A percentile compares a stretch with the other conserved stretches of the same genome.
Evolutionary conservation across 2,113 vertebrate genomes (phyloP).

Genomic region (Montifringilla adamsi): DNA sequence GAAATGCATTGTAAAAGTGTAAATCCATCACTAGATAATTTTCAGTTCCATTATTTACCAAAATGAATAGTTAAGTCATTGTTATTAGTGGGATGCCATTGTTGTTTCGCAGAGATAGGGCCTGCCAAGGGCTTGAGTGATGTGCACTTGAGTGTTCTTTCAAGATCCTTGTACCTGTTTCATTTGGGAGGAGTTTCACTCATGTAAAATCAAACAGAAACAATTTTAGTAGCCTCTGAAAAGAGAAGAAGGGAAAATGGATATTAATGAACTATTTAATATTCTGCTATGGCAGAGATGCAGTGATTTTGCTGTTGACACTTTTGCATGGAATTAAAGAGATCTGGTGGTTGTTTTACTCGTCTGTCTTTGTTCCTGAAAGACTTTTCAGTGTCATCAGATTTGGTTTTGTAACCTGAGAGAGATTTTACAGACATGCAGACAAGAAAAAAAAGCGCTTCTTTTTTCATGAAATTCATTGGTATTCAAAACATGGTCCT

Average conservation of each 20-base stretch:
- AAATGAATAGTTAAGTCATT: constrained; percentile 68
- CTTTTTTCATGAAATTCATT: constrained; percentile 51
- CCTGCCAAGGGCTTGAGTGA: constrained; percentile 64
- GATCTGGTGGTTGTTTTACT: constrained; percentile 52
- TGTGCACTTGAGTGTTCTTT: constrained; percentile 63
- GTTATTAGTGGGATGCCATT: constrained; percentile 57
- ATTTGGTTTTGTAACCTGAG: constrained; percentile 55
- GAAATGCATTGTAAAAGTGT: constrained; percentile 44
- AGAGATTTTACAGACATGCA: constrained; percentile 51
- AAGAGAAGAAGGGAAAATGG: constrained; percentile 63
- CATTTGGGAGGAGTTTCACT: constrained; percentile 62
- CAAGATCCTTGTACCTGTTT: constrained; percentile 67
- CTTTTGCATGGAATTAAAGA: constrained; percentile 67
- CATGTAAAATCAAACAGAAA: constrained; percentile 70
- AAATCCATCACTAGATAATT: constrained; percentile 68
- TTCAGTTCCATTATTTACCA: constrained; percentile 65
- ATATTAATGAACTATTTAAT: constrained; percentile 70
- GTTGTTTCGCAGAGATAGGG: constrained; percentile 42
- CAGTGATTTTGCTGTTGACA: constrained; percentile 67
- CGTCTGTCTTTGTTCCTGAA: constrained; percentile 63
- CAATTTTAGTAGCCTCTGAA: constrained; percentile 65
- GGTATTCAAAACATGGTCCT: constrained; percentile 48
- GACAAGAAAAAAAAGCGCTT: not conserved
- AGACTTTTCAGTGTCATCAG: constrained; percentile 65
- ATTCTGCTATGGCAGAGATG: constrained; percentile 58